Percentiles rank a stretch among this genome's conserved stretches.
Evolutionary conservation across 2,113 vertebrate genomes (phyloP).

Genomic region (Myiozetetes cayanensis): DNA sequence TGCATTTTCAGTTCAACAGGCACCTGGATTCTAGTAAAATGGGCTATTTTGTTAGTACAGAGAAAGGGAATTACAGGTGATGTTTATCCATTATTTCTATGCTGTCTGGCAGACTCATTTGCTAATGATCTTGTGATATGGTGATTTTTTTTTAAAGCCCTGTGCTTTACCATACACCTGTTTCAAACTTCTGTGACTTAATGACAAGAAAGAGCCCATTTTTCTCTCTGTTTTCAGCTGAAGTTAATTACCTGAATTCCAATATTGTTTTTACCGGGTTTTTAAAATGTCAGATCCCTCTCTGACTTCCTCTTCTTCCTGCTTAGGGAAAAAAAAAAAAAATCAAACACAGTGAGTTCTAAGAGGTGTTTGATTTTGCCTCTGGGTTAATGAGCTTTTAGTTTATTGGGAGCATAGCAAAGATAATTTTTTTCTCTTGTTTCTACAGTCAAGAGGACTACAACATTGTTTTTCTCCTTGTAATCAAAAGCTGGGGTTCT

Average conservation of each 20-base stretch:
- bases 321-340: neutral
- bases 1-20: neutral
- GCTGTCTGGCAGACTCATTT: neutral
- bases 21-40: neutral
- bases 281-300: neutral
- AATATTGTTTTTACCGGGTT: neutral
- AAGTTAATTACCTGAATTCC: neutral
- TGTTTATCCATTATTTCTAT: neutral
- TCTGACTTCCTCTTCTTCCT: conserved; percentile 1
- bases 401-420: neutral
- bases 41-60: neutral
- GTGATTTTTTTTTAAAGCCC: neutral
- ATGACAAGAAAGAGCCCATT: neutral
- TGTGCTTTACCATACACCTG: neutral
- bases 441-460: neutral
- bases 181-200: neutral
- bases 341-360: neutral
- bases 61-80: neutral
- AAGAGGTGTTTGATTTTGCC: conserved; percentile 4
- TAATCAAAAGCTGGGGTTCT: conserved; percentile 21
- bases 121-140: neutral
- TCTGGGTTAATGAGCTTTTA: conserved; percentile 4
- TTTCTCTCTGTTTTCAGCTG: neutral
- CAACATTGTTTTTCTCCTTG: neutral
- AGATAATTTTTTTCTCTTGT: neutral